Conservation (phyloP, 2,797 vertebrate genomes). For the Harpagifer antarcticus region DNA sequence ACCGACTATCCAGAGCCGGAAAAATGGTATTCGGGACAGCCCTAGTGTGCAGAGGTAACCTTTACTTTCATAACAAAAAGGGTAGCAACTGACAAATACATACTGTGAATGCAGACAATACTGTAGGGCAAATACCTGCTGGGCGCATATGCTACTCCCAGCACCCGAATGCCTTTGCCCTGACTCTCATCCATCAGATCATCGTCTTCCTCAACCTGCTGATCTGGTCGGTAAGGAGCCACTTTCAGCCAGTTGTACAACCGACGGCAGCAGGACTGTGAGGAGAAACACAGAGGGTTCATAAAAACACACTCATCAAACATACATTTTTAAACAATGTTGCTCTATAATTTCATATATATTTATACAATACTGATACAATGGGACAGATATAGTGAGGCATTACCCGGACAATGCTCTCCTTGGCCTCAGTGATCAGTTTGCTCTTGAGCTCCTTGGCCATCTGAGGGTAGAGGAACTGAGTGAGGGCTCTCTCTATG, state of each 20-base stretch:
- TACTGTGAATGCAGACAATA: too few relatives aligned
- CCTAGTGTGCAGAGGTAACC: too few relatives aligned
- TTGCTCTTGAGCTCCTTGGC: slow-evolving; percentile 98
- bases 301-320: background rate
- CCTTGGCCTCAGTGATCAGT: slow-evolving; percentile 94
- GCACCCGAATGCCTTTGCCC: slow-evolving; percentile 95
- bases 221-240: slow-evolving; percentile 95
- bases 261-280: slow-evolving; percentile 94
- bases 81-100: background rate
- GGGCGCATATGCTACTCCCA: slow-evolving; percentile 94
- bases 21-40: too few relatives aligned
- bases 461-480: slow-evolving; percentile 99
- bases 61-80: too few relatives aligned
- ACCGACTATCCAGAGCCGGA: too few relatives aligned
- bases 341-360: background rate
- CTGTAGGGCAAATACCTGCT: slow-evolving; percentile 85
- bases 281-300: slow-evolving; percentile 2
- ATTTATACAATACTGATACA: background rate
- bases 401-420: slow-evolving; percentile 94
- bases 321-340: background rate
- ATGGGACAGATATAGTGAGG: background rate
- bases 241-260: slow-evolving; percentile 98
- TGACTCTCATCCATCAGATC: slow-evolving; percentile 98
- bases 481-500: slow-evolving; percentile 93
- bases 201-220: slow-evolving; percentile 97